These are phyloP conservation scores for Chaetura pelagica DNA, from an alignment of 2,113 vertebrate species.

Conservation along the genomic window DNA sequence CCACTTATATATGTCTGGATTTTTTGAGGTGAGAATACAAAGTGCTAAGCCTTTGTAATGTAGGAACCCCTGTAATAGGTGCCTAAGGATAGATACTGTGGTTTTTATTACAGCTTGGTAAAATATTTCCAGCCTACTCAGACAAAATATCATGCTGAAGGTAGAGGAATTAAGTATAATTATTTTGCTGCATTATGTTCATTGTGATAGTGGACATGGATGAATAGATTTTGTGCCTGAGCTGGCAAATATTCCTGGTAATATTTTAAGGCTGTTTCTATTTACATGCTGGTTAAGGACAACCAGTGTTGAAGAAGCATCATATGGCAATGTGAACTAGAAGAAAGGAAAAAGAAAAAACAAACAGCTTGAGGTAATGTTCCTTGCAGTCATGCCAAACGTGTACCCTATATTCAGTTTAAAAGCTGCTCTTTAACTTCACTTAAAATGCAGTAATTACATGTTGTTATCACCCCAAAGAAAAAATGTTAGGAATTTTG, in stretches of 20 bases:
- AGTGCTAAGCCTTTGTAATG: background rate
- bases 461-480: background rate
- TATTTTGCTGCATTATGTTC: background rate
- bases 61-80: background rate
- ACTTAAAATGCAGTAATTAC: background rate
- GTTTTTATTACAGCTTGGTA: background rate
- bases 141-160: background rate
- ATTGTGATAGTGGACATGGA: background rate
- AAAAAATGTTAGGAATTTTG: background rate
- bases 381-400: background rate
- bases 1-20: background rate
- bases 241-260: background rate
- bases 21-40: background rate
- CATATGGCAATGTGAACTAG: background rate
- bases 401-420: background rate
- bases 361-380: background rate
- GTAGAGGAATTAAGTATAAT: background rate
- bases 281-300: background rate
- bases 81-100: background rate
- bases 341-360: background rate
- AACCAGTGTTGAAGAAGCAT: background rate
- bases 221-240: background rate
- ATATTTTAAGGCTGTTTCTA: background rate
- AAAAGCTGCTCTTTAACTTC: background rate
- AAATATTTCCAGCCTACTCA: background rate